phyloP scores from a whole-genome alignment of 2,888 invertebrate species.

The Plagodis dolabraria region DNA sequence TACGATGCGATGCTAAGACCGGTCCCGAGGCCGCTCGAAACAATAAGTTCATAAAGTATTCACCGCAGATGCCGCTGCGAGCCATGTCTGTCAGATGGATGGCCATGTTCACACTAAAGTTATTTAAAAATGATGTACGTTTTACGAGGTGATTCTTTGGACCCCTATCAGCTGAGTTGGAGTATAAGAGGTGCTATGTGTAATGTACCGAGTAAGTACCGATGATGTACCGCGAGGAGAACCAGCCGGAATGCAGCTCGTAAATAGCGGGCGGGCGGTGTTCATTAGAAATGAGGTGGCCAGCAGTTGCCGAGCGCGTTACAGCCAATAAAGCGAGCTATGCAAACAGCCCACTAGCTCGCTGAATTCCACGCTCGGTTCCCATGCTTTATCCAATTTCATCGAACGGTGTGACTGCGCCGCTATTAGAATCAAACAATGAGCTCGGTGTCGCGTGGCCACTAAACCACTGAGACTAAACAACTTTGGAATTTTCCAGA shows the following conservation, averaged over 20 bases:
- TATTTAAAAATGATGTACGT: slow-evolving; percentile 30
- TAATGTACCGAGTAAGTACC: slow-evolving; percentile 5
- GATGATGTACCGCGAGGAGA: slow-evolving; percentile 8
- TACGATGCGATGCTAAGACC: slow-evolving; percentile 49
- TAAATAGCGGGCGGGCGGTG: slow-evolving; percentile 47
- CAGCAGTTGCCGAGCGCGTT: slow-evolving; percentile 65
- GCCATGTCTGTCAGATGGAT: slow-evolving; percentile 47
- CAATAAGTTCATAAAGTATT: slow-evolving; percentile 79
- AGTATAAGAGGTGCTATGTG: slow-evolving; percentile 1
- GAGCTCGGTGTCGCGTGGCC: slow-evolving; percentile 70
- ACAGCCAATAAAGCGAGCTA: slow-evolving; percentile 81
- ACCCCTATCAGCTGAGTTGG: slow-evolving; percentile 24
- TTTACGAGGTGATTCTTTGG: slow-evolving; percentile 25
- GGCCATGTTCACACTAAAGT: slow-evolving; percentile 37
- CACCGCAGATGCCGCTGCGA: slow-evolving; percentile 68
- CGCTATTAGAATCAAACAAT: slow-evolving; percentile 76
- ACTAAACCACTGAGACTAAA: slow-evolving; percentile 64
- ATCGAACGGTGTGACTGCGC: slow-evolving; percentile 70
- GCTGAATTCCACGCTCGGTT: slow-evolving; percentile 76
- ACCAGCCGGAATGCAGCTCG: slow-evolving; percentile 17
- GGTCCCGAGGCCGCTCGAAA: slow-evolving; percentile 63
- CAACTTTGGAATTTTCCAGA: slow-evolving; percentile 64
- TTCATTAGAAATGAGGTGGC: slow-evolving; percentile 63
- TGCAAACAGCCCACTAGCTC: slow-evolving; percentile 75
- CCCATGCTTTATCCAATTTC: slow-evolving; percentile 84